phyloP scores from a whole-genome alignment of 2,113 vertebrate species.

The Mus spicilegus region DNA sequence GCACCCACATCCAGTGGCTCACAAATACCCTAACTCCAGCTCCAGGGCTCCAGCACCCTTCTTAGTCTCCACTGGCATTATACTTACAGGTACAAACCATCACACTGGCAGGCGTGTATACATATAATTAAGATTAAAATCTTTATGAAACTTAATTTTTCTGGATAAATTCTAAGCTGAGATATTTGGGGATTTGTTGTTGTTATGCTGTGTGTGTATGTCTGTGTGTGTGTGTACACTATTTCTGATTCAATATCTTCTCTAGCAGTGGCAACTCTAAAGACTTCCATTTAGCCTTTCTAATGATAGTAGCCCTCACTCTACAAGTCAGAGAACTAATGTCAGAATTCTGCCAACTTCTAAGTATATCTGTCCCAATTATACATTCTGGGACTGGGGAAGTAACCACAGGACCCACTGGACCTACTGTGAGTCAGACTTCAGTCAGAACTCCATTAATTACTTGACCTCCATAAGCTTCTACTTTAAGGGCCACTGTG shows the following conservation, averaged over 20 bases:
- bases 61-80: not conserved
- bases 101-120: not conserved
- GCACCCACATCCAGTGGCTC: not conserved
- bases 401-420: not conserved
- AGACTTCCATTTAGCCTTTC: not conserved
- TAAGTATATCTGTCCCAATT: not conserved
- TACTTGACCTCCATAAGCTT: not conserved
- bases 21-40: not conserved
- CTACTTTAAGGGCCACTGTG: not conserved
- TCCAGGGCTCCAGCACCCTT: not conserved
- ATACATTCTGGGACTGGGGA: not conserved
- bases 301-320: not conserved
- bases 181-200: not conserved
- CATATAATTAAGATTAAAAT: not conserved
- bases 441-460: not conserved
- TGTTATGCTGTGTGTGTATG: not conserved
- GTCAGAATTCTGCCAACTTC: not conserved
- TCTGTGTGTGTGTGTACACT: not conserved
- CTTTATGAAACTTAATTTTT: slow-evolving; percentile 37
- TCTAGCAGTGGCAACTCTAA: not conserved
- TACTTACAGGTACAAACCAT: not conserved
- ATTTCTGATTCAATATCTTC: not conserved
- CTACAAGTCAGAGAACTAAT: not conserved
- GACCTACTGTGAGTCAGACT: not conserved
- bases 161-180: not conserved